Evolutionary conservation across 2,888 invertebrate species (phyloP).

Genomic region (Trachelus tabidus): DNA sequence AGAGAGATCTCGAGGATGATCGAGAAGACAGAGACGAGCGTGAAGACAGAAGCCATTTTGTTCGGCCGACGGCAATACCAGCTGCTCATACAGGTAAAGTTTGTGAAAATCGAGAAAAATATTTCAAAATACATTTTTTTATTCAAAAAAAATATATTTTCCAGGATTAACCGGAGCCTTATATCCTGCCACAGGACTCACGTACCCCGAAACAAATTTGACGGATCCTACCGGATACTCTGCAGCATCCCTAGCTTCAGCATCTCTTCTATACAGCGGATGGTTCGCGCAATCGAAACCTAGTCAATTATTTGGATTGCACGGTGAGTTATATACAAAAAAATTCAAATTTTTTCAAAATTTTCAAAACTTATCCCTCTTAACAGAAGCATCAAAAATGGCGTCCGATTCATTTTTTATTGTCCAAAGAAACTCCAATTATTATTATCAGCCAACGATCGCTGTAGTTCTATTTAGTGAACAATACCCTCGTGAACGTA

Average conservation of each 20-base stretch:
- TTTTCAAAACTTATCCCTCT: too few species aligned
- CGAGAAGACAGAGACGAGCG: conserved; percentile 33
- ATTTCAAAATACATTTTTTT: neutral
- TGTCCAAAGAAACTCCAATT: conserved; percentile 33
- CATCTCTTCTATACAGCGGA: conserved; percentile 59
- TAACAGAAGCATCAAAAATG: neutral
- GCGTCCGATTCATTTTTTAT: neutral
- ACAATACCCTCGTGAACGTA: conserved; percentile 34
- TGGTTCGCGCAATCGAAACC: conserved; percentile 63
- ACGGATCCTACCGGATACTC: conserved; percentile 53
- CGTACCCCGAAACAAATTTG: conserved; percentile 32
- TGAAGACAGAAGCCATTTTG: conserved; percentile 32
- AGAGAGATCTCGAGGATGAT: conserved; percentile 15
- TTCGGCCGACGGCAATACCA: conserved; percentile 40
- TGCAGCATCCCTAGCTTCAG: conserved; percentile 58
- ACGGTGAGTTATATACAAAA: conserved; percentile 67
- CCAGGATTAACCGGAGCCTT: conserved; percentile 33
- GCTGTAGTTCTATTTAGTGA: conserved; percentile 46
- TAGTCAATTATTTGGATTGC: conserved; percentile 72
- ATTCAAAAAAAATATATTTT: neutral
- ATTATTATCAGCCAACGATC: conserved; percentile 44
- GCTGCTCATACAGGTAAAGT: conserved; percentile 22
- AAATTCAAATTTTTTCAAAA: too few species aligned
- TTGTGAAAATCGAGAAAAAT: neutral
- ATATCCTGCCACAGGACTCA: conserved; percentile 34